phyloP scores from a whole-genome alignment of 1,140 invertebrate species.

The Bathynomus jamesi region DNA sequence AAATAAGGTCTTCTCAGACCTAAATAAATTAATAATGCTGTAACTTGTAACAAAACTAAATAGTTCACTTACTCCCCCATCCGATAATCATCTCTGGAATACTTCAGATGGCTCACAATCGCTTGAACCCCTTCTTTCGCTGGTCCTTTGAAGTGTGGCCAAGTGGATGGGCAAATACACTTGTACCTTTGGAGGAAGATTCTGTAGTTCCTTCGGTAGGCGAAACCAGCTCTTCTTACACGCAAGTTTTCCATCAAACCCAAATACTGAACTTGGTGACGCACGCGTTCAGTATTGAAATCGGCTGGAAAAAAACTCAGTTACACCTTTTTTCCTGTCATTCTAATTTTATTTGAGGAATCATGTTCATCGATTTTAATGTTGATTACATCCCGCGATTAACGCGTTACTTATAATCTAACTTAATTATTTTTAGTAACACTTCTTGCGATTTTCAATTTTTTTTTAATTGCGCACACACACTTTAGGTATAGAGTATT shows the following conservation, averaged over 20 bases:
- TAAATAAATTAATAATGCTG: constrained; percentile 60
- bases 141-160: constrained; percentile 68
- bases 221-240: constrained; percentile 76
- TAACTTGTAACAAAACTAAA: not conserved
- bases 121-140: constrained; percentile 67
- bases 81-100: constrained; percentile 64
- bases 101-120: constrained; percentile 61
- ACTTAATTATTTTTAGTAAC: too few species aligned
- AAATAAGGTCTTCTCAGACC: constrained; percentile 46
- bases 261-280: constrained; percentile 67
- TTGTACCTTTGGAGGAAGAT: constrained; percentile 79
- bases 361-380: too few species aligned
- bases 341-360: not conserved
- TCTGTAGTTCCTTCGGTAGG: constrained; percentile 73
- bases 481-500: too few species aligned
- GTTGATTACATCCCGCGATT: too few species aligned
- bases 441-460: too few species aligned
- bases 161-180: constrained; percentile 68
- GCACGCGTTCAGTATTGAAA: constrained; percentile 61
- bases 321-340: not conserved
- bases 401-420: too few species aligned
- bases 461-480: too few species aligned
- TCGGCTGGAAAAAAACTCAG: constrained; percentile 56
- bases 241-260: constrained; percentile 82
- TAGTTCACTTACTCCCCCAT: constrained; percentile 65